phyloP scores from a whole-genome alignment of 2,888 invertebrate genomes.

The Hirtodrosophila histrioides region DNA sequence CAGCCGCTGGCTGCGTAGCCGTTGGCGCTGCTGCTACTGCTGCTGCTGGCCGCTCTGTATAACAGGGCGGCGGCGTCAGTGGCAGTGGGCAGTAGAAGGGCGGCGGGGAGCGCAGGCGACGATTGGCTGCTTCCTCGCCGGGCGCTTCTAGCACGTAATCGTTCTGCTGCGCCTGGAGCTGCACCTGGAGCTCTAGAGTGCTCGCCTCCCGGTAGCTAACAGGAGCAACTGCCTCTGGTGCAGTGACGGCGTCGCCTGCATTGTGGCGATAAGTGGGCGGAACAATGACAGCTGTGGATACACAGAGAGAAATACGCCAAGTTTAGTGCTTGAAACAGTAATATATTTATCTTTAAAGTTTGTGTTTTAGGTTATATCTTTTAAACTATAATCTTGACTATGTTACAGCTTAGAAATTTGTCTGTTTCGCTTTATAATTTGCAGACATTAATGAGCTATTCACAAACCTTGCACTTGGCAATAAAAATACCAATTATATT shows the following conservation, averaged over 20 bases:
- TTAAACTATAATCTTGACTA: no score
- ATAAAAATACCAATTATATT: slow-evolving; percentile 73
- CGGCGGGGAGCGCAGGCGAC: slow-evolving; percentile 65
- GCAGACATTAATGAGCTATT: slow-evolving; percentile 30
- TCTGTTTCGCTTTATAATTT: no score
- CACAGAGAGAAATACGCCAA: not conserved
- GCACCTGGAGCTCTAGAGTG: slow-evolving; percentile 45
- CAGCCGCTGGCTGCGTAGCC: slow-evolving; percentile 33
- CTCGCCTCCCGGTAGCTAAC: slow-evolving; percentile 37
- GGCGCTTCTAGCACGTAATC: slow-evolving; percentile 58
- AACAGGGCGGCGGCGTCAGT: slow-evolving; percentile 81
- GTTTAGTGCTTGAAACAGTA: no score
- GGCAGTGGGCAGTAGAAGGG: slow-evolving; percentile 76
- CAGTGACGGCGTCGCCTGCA: slow-evolving; percentile 18
- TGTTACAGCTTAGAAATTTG: no score
- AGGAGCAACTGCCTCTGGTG: slow-evolving; percentile 25
- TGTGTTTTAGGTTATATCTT: no score
- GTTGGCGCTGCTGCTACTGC: slow-evolving; percentile 10
- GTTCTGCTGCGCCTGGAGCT: slow-evolving; percentile 55
- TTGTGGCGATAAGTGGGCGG: slow-evolving; percentile 55
- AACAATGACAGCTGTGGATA: slow-evolving; percentile 27
- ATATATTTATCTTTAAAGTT: not conserved
- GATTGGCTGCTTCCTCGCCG: slow-evolving; percentile 45
- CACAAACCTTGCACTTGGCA: slow-evolving; percentile 29
- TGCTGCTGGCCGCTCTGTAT: slow-evolving; percentile 62